Percentiles rank a stretch among this genome's conserved stretches.
Conservation (phyloP, 2,797 vertebrate species). For the Centropyge bicolor region DNA sequence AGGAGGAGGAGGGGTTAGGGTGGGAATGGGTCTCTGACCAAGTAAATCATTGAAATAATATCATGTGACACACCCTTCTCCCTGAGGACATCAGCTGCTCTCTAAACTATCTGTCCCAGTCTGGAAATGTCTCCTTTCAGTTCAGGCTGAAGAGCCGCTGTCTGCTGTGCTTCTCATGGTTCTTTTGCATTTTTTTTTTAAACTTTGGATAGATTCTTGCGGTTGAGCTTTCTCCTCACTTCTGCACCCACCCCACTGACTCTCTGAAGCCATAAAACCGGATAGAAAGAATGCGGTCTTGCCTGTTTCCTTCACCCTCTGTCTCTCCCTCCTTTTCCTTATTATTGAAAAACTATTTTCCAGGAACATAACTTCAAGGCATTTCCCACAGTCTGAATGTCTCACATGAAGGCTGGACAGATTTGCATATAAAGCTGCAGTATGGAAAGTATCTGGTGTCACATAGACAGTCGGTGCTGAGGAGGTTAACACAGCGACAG, state of each 20-base stretch:
- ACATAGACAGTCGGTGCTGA: neutral
- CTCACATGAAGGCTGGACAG: neutral
- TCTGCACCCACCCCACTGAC: constrained; percentile 17
- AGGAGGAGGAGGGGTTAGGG: neutral
- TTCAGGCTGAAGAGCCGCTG: neutral
- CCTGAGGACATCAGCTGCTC: constrained; percentile 14
- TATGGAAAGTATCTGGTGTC: neutral
- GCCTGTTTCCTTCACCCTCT: constrained; percentile 45
- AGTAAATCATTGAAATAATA: constrained; percentile 26
- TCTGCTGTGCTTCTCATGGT: neutral
- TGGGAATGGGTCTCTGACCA: neutral
- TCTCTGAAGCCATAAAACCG: constrained; percentile 45
- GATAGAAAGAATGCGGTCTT: constrained; percentile 58
- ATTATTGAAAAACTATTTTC: neutral
- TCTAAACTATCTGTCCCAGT: neutral
- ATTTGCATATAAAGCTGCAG: neutral
- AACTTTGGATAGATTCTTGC: constrained; percentile 29
- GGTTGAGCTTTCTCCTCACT: constrained; percentile 19
- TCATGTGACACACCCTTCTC: constrained; percentile 38
- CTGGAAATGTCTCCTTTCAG: neutral
- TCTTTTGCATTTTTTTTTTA: neutral
- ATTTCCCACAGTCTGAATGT: constrained; percentile 9
- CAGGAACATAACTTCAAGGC: neutral
- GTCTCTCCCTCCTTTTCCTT: neutral
- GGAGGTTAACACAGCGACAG: constrained; percentile 43